Conservation (phyloP, 2,888 invertebrate species). For the Siphlonurus alternatus region DNA sequence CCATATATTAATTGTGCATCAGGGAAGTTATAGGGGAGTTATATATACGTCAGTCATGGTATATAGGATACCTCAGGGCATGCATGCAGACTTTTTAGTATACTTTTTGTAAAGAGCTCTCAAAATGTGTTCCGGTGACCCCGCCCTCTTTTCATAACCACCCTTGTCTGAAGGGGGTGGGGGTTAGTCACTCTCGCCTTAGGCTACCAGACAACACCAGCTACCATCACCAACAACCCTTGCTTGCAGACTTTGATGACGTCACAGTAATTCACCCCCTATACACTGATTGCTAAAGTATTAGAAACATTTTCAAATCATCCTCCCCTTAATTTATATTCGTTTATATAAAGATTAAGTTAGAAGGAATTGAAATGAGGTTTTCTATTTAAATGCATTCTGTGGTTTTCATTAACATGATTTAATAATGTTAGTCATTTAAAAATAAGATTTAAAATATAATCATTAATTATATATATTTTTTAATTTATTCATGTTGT, state of each 20-base stretch:
- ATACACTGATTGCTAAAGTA: not conserved
- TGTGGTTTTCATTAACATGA: not conserved
- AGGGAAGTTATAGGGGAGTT: not conserved
- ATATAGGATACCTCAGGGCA: not conserved
- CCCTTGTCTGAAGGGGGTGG: not conserved
- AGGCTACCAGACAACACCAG: not conserved
- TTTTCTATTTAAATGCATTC: not conserved
- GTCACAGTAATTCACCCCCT: not conserved
- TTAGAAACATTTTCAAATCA: not conserved
- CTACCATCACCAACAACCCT: not conserved
- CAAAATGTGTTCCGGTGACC: not conserved
- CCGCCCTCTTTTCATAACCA: not conserved
- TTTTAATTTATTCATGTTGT: not conserved
- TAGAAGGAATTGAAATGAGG: not conserved
- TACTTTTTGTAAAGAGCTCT: not conserved
- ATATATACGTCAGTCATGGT: no score
- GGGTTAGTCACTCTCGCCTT: not conserved
- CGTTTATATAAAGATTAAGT: not conserved
- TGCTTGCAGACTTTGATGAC: not conserved
- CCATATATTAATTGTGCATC: not conserved
- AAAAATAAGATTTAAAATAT: not conserved
- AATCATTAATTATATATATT: not conserved
- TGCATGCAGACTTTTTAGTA: not conserved
- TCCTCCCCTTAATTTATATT: no score
- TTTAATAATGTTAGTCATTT: no score